Percentiles rank a stretch among this genome's conserved stretches.
Evolutionary conservation across 2,888 invertebrate species (phyloP).

Genomic region (Pristionchus maxplancki): DNA sequence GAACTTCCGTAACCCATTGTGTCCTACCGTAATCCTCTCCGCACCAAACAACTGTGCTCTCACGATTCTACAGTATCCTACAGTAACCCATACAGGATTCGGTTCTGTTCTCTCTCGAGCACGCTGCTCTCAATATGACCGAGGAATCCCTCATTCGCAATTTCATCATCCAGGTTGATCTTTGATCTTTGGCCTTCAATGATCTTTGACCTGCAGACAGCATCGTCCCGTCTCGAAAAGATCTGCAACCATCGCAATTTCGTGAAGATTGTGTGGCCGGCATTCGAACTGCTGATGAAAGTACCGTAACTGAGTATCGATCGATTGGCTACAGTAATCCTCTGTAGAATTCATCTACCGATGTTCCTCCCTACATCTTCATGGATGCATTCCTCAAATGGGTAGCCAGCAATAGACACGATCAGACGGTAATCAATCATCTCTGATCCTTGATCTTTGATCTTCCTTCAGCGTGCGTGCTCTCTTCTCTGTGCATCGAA

Average conservation of each 20-base stretch:
- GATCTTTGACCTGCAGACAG: background rate
- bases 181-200: background rate
- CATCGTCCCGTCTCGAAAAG: background rate
- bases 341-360: background rate
- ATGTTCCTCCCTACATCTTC: background rate
- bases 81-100: background rate
- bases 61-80: too few relatives aligned
- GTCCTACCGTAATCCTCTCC: too few relatives aligned
- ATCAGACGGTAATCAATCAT: constrained; percentile 15
- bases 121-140: constrained; percentile 18
- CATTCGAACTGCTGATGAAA: constrained; percentile 33
- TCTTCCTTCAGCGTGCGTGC: constrained; percentile 21
- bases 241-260: background rate
- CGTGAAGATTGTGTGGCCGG: background rate
- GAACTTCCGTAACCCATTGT: background rate
- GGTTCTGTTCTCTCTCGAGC: constrained; percentile 19
- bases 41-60: background rate
- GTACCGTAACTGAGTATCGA: constrained; percentile 14
- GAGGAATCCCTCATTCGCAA: background rate
- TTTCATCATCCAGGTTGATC: constrained; percentile 27
- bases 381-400: constrained; percentile 15
- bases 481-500: background rate
- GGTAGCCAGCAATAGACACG: background rate
- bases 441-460: background rate
- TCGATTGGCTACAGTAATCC: background rate